phyloP scores from a whole-genome alignment of 2,888 invertebrate species.

The Cenopis cana region DNA sequence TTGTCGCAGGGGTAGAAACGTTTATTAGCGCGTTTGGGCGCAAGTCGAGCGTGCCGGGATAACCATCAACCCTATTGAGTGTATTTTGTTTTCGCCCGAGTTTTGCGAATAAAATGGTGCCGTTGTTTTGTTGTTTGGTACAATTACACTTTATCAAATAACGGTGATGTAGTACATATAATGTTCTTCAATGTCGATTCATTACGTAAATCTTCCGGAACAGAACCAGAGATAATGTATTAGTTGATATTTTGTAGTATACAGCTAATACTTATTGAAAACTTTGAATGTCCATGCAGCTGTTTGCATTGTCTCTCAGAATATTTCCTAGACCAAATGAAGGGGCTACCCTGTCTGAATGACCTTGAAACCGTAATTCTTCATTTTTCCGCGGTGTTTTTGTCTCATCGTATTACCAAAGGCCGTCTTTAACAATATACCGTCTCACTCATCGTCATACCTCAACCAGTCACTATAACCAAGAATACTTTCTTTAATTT shows the following conservation, averaged over 20 bases:
- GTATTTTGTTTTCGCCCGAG: conserved; percentile 55
- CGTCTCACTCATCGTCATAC: no score
- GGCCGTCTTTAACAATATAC: no score
- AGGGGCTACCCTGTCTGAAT: no score
- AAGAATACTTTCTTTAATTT: no score
- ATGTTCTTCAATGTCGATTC: not conserved
- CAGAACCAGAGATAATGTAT: not conserved
- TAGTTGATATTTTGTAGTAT: no score
- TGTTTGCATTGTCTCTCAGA: no score
- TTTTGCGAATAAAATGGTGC: conserved; percentile 42
- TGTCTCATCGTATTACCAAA: no score
- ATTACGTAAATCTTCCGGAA: not conserved
- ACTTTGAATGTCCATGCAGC: no score
- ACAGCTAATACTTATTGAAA: not conserved
- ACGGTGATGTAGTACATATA: not conserved
- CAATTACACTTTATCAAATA: conserved; percentile 9
- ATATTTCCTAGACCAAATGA: no score
- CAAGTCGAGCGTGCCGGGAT: conserved; percentile 73
- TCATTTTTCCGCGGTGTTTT: no score
- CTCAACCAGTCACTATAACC: no score
- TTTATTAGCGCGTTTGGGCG: conserved; percentile 77
- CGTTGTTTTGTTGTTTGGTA: conserved; percentile 35
- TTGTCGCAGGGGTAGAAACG: conserved; percentile 65
- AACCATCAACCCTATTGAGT: conserved; percentile 72
- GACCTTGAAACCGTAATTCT: no score